Evolutionary conservation across 1,140 invertebrate genomes (phyloP).

Genomic region (Tyrophagus putrescentiae): DNA sequence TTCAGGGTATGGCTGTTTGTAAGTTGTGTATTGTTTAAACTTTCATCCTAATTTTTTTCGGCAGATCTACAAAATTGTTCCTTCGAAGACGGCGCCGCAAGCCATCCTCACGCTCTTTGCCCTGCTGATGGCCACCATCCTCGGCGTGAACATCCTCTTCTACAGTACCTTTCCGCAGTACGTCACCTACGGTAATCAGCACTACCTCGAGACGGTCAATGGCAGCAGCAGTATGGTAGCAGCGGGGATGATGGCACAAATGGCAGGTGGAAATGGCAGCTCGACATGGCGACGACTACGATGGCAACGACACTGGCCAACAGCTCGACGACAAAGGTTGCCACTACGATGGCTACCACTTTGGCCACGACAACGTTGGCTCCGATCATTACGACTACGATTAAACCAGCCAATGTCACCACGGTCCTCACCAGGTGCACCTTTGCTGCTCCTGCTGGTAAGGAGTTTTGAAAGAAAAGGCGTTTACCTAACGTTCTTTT

Average conservation of each 20-base stretch:
- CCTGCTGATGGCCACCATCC: constrained; percentile 35
- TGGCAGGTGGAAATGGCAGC: no score
- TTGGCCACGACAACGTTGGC: no score
- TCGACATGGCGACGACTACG: no score
- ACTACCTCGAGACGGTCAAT: constrained; percentile 27
- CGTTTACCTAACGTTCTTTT: constrained; percentile 17
- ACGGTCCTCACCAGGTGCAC: neutral
- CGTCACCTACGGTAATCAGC: constrained; percentile 36
- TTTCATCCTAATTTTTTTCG: constrained; percentile 18
- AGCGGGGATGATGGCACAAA: no score
- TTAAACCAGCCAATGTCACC: no score
- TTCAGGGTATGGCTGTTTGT: constrained; percentile 30
- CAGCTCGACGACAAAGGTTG: no score
- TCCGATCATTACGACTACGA: no score
- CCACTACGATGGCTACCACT: no score
- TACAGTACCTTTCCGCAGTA: constrained; percentile 38
- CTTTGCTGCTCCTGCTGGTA: constrained; percentile 12
- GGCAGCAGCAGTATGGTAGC: neutral
- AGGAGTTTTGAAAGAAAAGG: no score
- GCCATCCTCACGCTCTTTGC: constrained; percentile 36
- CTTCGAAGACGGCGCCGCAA: constrained; percentile 34
- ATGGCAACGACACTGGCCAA: no score
- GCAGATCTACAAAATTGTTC: constrained; percentile 36
- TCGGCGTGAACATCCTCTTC: constrained; percentile 37
- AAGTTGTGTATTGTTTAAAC: neutral